phyloP scores from a whole-genome alignment of 2,888 invertebrate genomes.

The Epicampocera succincta region DNA sequence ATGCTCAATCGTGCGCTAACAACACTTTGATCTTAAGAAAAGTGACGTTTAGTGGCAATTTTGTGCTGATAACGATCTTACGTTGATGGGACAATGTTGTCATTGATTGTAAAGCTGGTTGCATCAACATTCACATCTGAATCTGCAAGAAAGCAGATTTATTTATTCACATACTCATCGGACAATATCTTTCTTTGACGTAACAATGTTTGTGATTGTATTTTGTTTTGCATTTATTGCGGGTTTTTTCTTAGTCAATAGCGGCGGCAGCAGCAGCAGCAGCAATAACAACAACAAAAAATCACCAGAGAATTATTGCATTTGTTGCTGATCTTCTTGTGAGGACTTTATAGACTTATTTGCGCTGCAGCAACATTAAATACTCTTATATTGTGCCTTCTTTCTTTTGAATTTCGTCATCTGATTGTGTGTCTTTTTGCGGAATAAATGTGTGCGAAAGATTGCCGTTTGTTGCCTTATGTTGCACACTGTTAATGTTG shows the following conservation, averaged over 20 bases:
- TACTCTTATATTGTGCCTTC: constrained; percentile 22
- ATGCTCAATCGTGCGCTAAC: constrained; percentile 78
- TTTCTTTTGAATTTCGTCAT: constrained; percentile 40
- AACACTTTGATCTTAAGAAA: constrained; percentile 81
- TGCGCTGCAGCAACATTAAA: constrained; percentile 28
- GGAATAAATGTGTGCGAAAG: constrained; percentile 15
- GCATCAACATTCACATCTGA: constrained; percentile 60
- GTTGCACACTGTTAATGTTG: constrained; percentile 62
- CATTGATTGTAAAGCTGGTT: constrained; percentile 77
- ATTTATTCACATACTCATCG: constrained; percentile 42
- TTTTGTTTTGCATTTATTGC: constrained; percentile 61
- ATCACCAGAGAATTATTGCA: constrained; percentile 59
- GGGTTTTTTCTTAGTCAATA: constrained; percentile 47
- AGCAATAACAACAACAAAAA: constrained; percentile 15
- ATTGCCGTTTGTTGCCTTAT: constrained; percentile 43
- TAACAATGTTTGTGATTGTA: constrained; percentile 57
- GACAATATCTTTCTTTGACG: constrained; percentile 24
- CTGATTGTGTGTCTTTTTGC: constrained; percentile 44
- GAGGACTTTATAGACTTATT: constrained; percentile 58
- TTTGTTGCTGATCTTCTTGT: constrained; percentile 64
- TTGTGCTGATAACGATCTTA: constrained; percentile 79
- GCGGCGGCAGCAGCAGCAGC: not conserved
- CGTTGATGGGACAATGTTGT: constrained; percentile 80
- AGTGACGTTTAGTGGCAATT: constrained; percentile 81
- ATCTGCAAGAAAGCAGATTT: constrained; percentile 44